Percentiles rank a stretch among this genome's conserved stretches.
Evolutionary conservation across 2,888 invertebrate species (phyloP).

Genomic region (Cremastobaeus sp.): DNA sequence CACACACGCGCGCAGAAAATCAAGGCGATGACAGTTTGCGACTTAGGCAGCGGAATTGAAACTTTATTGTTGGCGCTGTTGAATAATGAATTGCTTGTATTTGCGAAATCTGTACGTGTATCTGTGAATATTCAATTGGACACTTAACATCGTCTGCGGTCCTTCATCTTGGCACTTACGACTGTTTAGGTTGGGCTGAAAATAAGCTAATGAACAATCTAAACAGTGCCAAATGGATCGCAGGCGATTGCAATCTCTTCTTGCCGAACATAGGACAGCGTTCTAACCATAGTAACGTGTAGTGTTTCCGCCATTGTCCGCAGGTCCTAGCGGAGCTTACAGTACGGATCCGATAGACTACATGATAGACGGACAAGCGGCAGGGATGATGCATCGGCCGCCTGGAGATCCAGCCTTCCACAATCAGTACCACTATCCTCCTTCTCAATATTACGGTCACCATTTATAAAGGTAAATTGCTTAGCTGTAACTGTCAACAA

Average conservation of each 20-base stretch:
- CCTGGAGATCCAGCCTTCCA: constrained; percentile 95
- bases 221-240: constrained; percentile 52
- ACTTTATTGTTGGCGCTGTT: constrained; percentile 35
- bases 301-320: constrained; percentile 93
- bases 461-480: constrained; percentile 85
- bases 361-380: constrained; percentile 97
- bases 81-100: constrained; percentile 33
- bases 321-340: constrained; percentile 96
- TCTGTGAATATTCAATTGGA: constrained; percentile 22
- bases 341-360: constrained; percentile 98
- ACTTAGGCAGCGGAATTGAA: constrained; percentile 48
- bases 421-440: constrained; percentile 95
- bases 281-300: constrained; percentile 82
- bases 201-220: constrained; percentile 17
- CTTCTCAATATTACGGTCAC: constrained; percentile 96
- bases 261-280: constrained; percentile 79
- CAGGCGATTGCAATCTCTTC: constrained; percentile 72
- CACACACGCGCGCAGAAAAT: constrained; percentile 19
- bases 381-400: constrained; percentile 95
- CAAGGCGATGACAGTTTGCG: constrained; percentile 42
- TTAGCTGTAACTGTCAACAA: no score
- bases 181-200: background rate
- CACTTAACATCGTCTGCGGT: constrained; percentile 46
- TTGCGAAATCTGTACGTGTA: constrained; percentile 20
- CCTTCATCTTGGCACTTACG: background rate